These are phyloP conservation scores for Palloptera scutellata DNA, from an alignment of 2,888 invertebrate genomes.

Conservation along the genomic window DNA sequence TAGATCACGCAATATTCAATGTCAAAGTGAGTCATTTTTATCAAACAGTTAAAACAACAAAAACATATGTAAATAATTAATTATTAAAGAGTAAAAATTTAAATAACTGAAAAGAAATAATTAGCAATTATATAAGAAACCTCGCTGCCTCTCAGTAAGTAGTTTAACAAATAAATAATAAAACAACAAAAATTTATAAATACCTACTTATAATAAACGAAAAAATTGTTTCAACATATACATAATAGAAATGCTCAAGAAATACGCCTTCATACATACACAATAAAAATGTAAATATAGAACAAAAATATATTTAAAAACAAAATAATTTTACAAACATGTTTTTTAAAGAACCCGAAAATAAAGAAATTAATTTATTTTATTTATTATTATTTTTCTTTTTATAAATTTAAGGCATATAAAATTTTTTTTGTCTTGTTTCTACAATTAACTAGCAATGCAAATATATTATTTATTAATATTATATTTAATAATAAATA, in stretches of 20 bases:
- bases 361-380: conserved; percentile 21
- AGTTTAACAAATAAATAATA: conserved; percentile 29
- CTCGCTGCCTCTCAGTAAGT: conserved; percentile 62
- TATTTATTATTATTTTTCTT: conserved; percentile 21
- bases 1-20: conserved; percentile 1
- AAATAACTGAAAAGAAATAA: conserved; percentile 14
- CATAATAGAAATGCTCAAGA: conserved; percentile 20
- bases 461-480: too few relatives aligned
- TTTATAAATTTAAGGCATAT: conserved; percentile 27
- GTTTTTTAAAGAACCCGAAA: too few relatives aligned
- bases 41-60: conserved; percentile 1
- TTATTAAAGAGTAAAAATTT: background rate
- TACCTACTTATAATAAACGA: conserved; percentile 18
- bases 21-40: background rate
- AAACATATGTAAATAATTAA: background rate
- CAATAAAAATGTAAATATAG: background rate
- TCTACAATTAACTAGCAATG: too few relatives aligned
- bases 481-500: too few relatives aligned
- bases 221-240: conserved; percentile 14
- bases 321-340: background rate
- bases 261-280: conserved; percentile 25
- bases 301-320: conserved; percentile 15
- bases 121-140: conserved; percentile 41
- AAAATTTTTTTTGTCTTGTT: conserved; percentile 2
- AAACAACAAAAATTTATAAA: conserved; percentile 29